Base-by-base conservation (phyloP, 2,797 vertebrate genomes). In the Takifugu ocellatus region DNA sequence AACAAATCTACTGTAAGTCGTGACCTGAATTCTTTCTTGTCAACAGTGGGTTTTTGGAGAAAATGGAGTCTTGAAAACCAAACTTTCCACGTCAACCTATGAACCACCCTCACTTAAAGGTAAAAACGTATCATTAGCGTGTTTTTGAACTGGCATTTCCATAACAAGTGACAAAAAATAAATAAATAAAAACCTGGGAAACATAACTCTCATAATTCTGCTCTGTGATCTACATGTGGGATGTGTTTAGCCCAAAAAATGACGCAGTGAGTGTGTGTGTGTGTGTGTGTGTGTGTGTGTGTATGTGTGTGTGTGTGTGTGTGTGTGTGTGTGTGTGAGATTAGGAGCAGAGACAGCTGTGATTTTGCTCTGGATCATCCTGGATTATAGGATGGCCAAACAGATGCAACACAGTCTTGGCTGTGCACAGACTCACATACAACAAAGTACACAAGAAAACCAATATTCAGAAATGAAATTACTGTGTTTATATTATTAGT, bases 31-130 rank as follows among this genome's bases (percentile, higher is more conserved):
- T 1, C 31, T 25, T 25, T 51, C 70, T 54, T 26, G 54, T 61
- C 52, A 12, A 1, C 87, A 97, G 94, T 93, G 93, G 86, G 75
- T 89, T 59, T 76, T 91, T 5, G 94, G 93, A 3, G 95, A 96
- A 83, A 92, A 93, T 16, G 92, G 93, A 63, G 89, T 92, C 54
- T 84, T 91, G 47, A 94, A 94, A 88, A 86, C 92, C 63, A 96
- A 93, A 88, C 90, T 91, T 70, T 93, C 93, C 60, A 88, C 91
- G 11, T 87, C 91, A 74, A 86, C 90, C 67, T 97, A 97, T 79
- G 94, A 94, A 0, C 95, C 95, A 0, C 95, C 95, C 3, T 95
- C 95, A 2, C 92, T 97, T 64, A 95, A 95, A 95, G 95, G 95
- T 95, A 92, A 78, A 15, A 0, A 1, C 51, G 17, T 33, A 21